These are phyloP conservation scores for Ictalurus furcatus DNA, from an alignment of 2,113 vertebrate genomes.

Conservation along the genomic window DNA sequence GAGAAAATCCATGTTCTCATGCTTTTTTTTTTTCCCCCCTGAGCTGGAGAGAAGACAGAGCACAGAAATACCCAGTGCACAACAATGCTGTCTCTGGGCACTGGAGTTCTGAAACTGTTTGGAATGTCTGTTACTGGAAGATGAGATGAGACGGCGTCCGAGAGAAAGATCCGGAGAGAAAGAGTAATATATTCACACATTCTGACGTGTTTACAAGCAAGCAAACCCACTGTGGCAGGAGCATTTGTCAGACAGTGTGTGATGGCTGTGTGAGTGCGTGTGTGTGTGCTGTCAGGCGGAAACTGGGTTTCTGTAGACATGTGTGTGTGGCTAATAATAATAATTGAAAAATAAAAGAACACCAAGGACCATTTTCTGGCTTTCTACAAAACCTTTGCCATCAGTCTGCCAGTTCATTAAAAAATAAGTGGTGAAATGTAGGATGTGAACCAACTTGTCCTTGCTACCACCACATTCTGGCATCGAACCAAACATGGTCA, in stretches of 20 bases:
- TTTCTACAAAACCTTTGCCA: too few relatives aligned
- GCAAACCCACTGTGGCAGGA: constrained; percentile 33
- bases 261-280: neutral
- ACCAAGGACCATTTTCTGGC: too few relatives aligned
- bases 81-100: constrained; percentile 19
- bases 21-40: neutral
- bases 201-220: constrained; percentile 48
- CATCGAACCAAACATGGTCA: too few relatives aligned
- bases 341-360: neutral
- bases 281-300: neutral
- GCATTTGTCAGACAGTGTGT: constrained; percentile 45
- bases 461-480: too few relatives aligned
- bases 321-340: neutral
- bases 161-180: constrained; percentile 42
- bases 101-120: constrained; percentile 13
- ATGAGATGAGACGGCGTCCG: constrained; percentile 16
- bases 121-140: constrained; percentile 23
- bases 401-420: too few relatives aligned
- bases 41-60: constrained; percentile 22
- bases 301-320: neutral
- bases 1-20: constrained; percentile 19
- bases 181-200: constrained; percentile 53
- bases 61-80: constrained; percentile 27
- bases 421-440: too few relatives aligned
- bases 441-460: too few relatives aligned